These are phyloP conservation scores for Chydorus sphaericus DNA, from an alignment of 2,888 invertebrate genomes.

Conservation along the genomic window DNA sequence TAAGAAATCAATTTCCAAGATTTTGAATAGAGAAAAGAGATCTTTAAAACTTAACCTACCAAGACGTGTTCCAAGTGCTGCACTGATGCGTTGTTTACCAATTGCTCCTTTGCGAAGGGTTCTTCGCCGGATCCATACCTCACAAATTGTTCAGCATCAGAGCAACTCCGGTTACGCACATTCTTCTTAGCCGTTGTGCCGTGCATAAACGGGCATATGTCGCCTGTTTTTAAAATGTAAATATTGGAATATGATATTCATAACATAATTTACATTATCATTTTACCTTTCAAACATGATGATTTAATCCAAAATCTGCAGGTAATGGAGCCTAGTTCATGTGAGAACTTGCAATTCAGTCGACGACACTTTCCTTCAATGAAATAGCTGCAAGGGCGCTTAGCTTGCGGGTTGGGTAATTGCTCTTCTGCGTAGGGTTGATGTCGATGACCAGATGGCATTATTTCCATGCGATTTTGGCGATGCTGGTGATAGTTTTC, in stretches of 20 bases:
- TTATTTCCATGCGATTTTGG: too few species aligned
- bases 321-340: constrained; percentile 33
- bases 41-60: too few species aligned
- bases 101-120: too few species aligned
- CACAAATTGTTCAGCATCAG: background rate
- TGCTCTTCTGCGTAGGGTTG: constrained; percentile 8
- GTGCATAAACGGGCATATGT: constrained; percentile 13
- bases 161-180: background rate
- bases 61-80: too few species aligned
- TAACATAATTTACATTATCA: background rate
- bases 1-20: too few species aligned
- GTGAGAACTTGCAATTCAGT: constrained; percentile 34
- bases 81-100: too few species aligned
- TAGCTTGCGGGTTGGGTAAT: constrained; percentile 4
- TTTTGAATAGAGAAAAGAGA: too few species aligned
- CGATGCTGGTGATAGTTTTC: too few species aligned
- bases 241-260: background rate
- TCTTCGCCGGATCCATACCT: background rate
- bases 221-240: background rate
- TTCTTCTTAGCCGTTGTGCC: background rate
- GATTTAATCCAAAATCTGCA: constrained; percentile 35
- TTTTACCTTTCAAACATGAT: constrained; percentile 32
- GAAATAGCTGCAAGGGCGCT: constrained; percentile 33
- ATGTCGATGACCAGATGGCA: constrained; percentile 11
- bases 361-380: constrained; percentile 34